Evolutionary conservation across 1,140 invertebrate species (phyloP).

Genomic region (Dufourea novaeangliae): DNA sequence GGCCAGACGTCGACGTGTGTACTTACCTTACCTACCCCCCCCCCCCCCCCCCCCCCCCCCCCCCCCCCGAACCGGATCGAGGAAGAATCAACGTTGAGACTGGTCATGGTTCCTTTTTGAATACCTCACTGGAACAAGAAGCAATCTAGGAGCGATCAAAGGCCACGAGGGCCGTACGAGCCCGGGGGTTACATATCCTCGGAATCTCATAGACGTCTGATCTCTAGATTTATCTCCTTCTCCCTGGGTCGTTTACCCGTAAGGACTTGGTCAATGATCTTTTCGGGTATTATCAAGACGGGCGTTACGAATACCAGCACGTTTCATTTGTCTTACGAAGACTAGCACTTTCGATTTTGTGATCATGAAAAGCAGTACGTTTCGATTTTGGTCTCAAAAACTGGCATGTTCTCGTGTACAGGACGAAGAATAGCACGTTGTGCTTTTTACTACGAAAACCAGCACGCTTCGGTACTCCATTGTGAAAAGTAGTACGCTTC

Average conservation of each 20-base stretch:
- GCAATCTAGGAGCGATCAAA: slow-evolving; percentile 39
- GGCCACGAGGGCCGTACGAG: slow-evolving; percentile 52
- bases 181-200: slow-evolving; percentile 68
- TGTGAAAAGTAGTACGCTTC: not conserved
- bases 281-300: slow-evolving; percentile 11
- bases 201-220: slow-evolving; percentile 57
- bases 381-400: no score
- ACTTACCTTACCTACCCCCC: no score
- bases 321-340: no score
- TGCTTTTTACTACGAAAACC: no score
- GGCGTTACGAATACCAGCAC: no score
- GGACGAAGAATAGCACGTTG: no score
- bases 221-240: slow-evolving; percentile 61
- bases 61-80: slow-evolving; percentile 42
- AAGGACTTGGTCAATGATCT: slow-evolving; percentile 34
- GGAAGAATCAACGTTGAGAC: slow-evolving; percentile 76
- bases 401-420: not conserved
- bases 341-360: no score
- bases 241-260: slow-evolving; percentile 47
- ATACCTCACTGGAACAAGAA: slow-evolving; percentile 34
- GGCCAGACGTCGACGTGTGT: slow-evolving; percentile 12
- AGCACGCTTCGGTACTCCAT: no score
- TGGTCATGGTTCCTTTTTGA: slow-evolving; percentile 76
- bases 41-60: not conserved
- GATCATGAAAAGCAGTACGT: no score